Evolutionary conservation across 2,797 vertebrate genomes (phyloP).

Genomic region (Platalea minor): DNA sequence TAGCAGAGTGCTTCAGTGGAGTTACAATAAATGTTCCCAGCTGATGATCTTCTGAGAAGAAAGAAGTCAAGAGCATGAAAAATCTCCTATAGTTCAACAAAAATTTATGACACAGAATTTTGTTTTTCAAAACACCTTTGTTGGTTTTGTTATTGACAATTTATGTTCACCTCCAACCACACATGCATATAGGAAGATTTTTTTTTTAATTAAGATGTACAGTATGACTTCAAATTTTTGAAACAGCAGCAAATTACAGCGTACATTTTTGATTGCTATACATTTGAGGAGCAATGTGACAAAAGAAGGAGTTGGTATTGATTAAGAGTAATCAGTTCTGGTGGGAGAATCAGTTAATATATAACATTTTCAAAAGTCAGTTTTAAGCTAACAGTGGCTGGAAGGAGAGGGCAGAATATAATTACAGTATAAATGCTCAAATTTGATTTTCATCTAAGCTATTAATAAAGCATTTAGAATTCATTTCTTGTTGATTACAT

Average conservation of each 20-base stretch:
- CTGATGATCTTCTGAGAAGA: background rate
- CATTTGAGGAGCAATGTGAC: background rate
- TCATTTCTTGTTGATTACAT: background rate
- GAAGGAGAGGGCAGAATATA: background rate
- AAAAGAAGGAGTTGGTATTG: background rate
- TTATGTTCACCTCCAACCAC: background rate
- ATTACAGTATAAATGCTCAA: background rate
- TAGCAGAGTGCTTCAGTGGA: background rate
- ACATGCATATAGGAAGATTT: background rate
- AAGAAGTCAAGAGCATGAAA: background rate
- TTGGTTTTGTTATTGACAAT: background rate
- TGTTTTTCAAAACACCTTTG: background rate
- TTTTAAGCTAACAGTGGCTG: background rate
- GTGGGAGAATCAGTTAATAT: background rate
- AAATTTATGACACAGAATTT: background rate
- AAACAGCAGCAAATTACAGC: background rate
- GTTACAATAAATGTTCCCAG: background rate
- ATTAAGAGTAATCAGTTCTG: background rate
- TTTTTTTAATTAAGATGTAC: background rate
- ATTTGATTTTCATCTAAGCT: background rate
- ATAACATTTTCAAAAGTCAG: background rate
- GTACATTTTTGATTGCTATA: background rate
- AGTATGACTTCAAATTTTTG: background rate
- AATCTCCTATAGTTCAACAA: background rate
- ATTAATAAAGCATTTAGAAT: constrained; percentile 13